Evolutionary conservation across 2,113 vertebrate species (phyloP), one percentile per base, ranked within the genome.

Genomic region (Chrysemys picta): DNA sequence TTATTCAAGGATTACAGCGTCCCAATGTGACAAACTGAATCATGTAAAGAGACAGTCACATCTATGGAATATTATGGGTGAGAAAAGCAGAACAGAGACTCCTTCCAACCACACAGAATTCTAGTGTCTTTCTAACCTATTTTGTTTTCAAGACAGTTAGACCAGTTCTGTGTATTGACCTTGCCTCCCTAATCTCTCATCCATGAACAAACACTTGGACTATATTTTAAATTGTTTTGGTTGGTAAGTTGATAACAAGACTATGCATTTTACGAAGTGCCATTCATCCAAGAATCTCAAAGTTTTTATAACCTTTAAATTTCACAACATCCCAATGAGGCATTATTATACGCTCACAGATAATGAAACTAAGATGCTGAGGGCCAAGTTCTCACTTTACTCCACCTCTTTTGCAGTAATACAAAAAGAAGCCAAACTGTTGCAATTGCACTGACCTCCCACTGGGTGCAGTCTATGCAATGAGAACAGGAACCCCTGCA

Each of bases 1-100:
- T 72, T 35, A 94, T 94, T 95, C 81, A 78, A 47, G 57, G 50
- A 82, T 65, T 81, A 57, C 78, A 80, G 87, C 27, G 86, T 88
- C 83, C 87, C 91, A 96, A 92, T 80, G 75, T 93, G 95, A 94
- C 95, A 94, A 80, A 45, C 75, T 80, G 42, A 93, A 92, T 42
- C 90, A 92, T 1, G 0, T 85, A n/a, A 57, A 57, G 65, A 89
- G 95, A 93, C 95, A 72, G 65, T n/a, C n/a, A 72, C 4, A 2
- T 21, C 17, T 21, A 95, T 21, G 27, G 62, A 95, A 94, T 65
- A 65, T 5, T 29, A 31, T 81, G 65, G 38, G 89, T 65, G 91
- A 85, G 80, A 85, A 94, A 88, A 49, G 57, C 89, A 92, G 81
- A 72, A 21, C 8, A 82, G 85, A 88, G 38, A 35, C 17, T 84